Evolutionary conservation across 2,797 vertebrate species (phyloP).

Genomic region (Rhinophrynus dorsalis): DNA sequence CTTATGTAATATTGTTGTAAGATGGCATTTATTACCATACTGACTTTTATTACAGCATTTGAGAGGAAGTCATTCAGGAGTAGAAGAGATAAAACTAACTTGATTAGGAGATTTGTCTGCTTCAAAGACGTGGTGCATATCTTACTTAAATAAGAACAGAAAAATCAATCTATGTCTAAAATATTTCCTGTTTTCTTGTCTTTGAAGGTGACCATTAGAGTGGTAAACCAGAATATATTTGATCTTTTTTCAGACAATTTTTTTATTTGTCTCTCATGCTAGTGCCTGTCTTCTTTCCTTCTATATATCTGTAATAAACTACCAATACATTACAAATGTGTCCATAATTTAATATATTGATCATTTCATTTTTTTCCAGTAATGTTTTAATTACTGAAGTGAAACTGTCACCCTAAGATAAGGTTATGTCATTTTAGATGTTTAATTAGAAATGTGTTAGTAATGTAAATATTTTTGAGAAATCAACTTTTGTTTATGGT

Average conservation of each 20-base stretch:
- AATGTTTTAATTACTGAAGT: no score
- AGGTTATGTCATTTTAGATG: no score
- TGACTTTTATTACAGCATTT: conserved; percentile 41
- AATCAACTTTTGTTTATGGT: no score
- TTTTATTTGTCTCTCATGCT: neutral
- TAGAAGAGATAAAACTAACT: conserved; percentile 42
- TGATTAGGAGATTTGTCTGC: conserved; percentile 42
- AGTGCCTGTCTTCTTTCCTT: no score
- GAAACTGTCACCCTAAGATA: no score
- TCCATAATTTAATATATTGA: conserved; percentile 14
- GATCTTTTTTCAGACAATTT: neutral
- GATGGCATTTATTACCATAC: conserved; percentile 41
- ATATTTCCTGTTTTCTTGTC: conserved; percentile 16
- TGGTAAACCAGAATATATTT: conserved; percentile 12
- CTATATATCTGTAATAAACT: conserved; percentile 13
- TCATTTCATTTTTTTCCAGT: no score
- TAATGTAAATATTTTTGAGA: no score
- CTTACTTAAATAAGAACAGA: conserved; percentile 29
- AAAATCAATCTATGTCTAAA: conserved; percentile 29
- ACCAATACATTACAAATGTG: conserved; percentile 12
- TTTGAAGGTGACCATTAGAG: conserved; percentile 37
- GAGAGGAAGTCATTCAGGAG: conserved; percentile 36
- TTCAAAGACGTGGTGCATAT: conserved; percentile 7
- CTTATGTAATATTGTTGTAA: conserved; percentile 49
- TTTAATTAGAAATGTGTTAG: no score